A percentile compares a stretch with the other conserved stretches of the same genome.
These are phyloP conservation scores for Frankliniella fusca DNA, from an alignment of 2,888 invertebrate species.

Conservation along the genomic window DNA sequence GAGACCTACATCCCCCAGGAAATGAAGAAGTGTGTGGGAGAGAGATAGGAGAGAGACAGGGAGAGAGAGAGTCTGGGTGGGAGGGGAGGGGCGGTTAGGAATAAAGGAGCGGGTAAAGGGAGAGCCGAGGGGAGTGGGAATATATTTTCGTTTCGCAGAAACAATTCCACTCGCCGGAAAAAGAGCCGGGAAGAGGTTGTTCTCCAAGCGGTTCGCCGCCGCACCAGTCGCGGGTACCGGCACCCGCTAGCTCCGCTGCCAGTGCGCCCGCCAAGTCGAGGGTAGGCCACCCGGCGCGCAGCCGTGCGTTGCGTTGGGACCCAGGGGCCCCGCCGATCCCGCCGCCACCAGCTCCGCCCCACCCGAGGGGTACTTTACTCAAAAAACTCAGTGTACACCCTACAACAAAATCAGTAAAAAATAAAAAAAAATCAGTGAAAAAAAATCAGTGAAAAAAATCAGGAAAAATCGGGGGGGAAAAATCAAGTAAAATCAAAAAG, in stretches of 20 bases:
- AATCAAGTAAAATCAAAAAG: too few relatives aligned
- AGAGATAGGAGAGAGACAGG: not conserved
- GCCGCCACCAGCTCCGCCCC: not conserved
- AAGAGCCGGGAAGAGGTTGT: too few relatives aligned
- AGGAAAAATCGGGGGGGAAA: too few relatives aligned
- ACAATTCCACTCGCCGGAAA: too few relatives aligned
- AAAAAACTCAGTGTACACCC: too few relatives aligned
- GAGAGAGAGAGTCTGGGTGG: not conserved
- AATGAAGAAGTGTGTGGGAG: not conserved
- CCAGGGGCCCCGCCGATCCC: not conserved
- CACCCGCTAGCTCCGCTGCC: not conserved
- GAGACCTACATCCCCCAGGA: not conserved
- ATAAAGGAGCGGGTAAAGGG: not conserved
- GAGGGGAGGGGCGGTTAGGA: not conserved
- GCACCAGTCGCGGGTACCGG: not conserved
- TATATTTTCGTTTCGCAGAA: too few relatives aligned
- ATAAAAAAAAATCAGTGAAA: too few relatives aligned
- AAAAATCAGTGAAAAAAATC: too few relatives aligned
- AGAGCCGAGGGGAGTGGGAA: not conserved
- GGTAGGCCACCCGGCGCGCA: not conserved
- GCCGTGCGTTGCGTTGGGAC: not conserved
- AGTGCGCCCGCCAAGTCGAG: constrained; percentile 15
- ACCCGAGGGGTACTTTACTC: too few relatives aligned
- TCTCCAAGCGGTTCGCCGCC: not conserved
- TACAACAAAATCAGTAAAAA: too few relatives aligned